Conservation (phyloP, 2,888 invertebrate genomes). For the Nineta flava region DNA sequence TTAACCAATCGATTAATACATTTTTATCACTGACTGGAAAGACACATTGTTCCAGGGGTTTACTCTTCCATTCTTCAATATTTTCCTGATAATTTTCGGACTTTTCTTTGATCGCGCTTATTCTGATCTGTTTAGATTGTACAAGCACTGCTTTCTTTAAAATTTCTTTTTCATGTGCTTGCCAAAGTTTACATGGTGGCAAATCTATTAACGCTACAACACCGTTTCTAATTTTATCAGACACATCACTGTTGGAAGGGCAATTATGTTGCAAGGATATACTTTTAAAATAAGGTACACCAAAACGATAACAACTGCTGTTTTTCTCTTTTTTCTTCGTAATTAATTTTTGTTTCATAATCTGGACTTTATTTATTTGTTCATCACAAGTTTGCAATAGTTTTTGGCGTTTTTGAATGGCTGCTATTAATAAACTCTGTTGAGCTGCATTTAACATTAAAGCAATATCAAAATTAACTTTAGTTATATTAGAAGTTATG, state of each 20-base stretch:
- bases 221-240: constrained; percentile 23
- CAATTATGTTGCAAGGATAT: not conserved
- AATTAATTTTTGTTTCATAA: not conserved
- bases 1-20: constrained; percentile 41
- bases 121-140: not conserved
- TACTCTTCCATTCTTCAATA: constrained; percentile 5
- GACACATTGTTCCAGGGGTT: constrained; percentile 12
- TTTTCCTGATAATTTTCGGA: too few species aligned
- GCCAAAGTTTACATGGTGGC: constrained; percentile 14
- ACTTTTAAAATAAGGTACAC: not conserved
- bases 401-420: not conserved
- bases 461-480: not conserved
- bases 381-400: not conserved
- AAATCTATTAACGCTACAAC: constrained; percentile 28
- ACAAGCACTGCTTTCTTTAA: not conserved
- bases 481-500: not conserved
- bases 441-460: not conserved
- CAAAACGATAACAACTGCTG: not conserved
- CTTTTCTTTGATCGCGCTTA: too few species aligned
- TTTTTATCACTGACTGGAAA: constrained; percentile 14
- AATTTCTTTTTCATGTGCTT: not conserved
- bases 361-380: not conserved
- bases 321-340: not conserved
- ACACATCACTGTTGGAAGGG: constrained; percentile 40
- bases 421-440: not conserved